Evolutionary conservation across 1,140 invertebrate genomes (phyloP).

Genomic region (Drosophila ironensis): DNA sequence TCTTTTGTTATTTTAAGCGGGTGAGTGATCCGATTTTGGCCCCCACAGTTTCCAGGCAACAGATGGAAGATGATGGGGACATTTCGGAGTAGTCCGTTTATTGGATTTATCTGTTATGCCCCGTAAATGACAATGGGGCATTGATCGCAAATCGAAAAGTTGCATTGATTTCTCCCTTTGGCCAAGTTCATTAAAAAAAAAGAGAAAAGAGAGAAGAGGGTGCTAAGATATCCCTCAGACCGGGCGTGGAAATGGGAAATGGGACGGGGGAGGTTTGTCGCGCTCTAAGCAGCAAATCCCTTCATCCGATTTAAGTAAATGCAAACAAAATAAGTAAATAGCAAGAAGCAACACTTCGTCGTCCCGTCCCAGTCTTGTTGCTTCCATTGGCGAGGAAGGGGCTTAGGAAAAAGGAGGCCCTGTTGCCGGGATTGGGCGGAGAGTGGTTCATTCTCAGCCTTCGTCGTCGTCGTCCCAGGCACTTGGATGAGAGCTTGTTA

Average conservation of each 20-base stretch:
- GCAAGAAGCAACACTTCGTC: slow-evolving; percentile 71
- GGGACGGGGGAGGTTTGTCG: slow-evolving; percentile 40
- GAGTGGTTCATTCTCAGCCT: neutral
- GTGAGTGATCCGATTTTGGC: slow-evolving; percentile 63
- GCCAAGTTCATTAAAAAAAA: slow-evolving; percentile 33
- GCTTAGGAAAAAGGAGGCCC: slow-evolving; percentile 42
- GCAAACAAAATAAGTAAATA: slow-evolving; percentile 81
- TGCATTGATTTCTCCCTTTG: slow-evolving; percentile 39
- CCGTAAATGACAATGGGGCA: slow-evolving; percentile 31
- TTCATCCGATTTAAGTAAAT: slow-evolving; percentile 80
- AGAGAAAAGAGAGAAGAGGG: neutral
- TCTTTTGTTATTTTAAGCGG: slow-evolving; percentile 74
- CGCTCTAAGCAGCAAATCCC: slow-evolving; percentile 77
- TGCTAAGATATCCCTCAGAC: neutral
- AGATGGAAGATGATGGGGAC: slow-evolving; percentile 17
- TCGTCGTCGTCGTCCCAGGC: slow-evolving; percentile 31
- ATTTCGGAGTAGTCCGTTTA: neutral
- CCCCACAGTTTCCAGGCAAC: slow-evolving; percentile 50
- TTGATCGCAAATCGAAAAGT: slow-evolving; percentile 59
- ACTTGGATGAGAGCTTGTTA: slow-evolving; percentile 72
- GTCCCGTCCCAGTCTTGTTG: slow-evolving; percentile 14
- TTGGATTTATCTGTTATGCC: slow-evolving; percentile 56
- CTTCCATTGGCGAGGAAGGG: slow-evolving; percentile 29
- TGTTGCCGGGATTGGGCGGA: neutral
- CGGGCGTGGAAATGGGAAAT: neutral